Evolutionary conservation across 2,797 vertebrate genomes (phyloP).

Genomic region (Brachyrhaphis roseni): DNA sequence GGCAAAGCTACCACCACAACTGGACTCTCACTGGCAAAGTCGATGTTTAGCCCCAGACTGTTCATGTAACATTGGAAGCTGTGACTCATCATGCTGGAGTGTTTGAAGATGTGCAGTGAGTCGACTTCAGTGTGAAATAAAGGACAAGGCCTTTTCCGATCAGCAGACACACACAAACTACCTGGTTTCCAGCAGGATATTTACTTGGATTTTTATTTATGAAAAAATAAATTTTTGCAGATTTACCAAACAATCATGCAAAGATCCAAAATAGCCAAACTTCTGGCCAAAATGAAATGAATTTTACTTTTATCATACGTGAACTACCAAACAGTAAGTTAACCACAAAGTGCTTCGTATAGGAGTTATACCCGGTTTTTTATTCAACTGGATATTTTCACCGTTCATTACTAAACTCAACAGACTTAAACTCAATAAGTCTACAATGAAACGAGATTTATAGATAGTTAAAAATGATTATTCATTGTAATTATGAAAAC

Average conservation of each 20-base stretch:
- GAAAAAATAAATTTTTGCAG: too few species aligned
- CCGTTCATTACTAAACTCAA: not conserved
- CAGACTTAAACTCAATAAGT: not conserved
- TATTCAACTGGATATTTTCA: not conserved
- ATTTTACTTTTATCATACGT: not conserved
- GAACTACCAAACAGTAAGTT: not conserved
- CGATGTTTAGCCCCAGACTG: not conserved
- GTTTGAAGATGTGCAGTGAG: slow-evolving; percentile 12
- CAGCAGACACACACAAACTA: not conserved
- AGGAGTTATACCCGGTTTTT: not conserved
- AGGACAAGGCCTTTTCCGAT: slow-evolving; percentile 38
- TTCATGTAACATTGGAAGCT: slow-evolving; percentile 43
- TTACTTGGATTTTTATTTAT: not conserved
- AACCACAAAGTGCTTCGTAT: not conserved
- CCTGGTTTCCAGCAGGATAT: not conserved
- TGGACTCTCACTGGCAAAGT: not conserved
- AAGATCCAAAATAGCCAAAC: not conserved
- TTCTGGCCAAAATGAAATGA: not conserved
- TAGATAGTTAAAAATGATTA: not conserved
- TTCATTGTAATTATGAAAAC: not conserved
- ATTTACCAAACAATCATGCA: not conserved
- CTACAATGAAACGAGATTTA: not conserved
- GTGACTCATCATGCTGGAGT: slow-evolving; percentile 59
- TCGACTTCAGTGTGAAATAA: slow-evolving; percentile 15
- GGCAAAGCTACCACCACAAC: not conserved